Evolutionary conservation across 2,797 vertebrate genomes (phyloP).

Genomic region (Cirrhinus mrigala): DNA sequence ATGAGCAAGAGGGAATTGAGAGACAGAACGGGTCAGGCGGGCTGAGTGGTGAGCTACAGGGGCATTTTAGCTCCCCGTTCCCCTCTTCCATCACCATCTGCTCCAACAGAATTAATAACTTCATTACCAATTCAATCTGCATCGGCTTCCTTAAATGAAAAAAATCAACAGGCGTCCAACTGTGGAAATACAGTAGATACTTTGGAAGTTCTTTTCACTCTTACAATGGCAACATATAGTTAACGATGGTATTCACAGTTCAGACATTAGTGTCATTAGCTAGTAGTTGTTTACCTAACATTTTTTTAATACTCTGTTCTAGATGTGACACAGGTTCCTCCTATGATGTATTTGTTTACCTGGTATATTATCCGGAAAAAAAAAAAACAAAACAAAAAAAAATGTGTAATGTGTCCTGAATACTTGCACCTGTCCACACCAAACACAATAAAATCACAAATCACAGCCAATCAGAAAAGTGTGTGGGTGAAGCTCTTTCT

Average conservation of each 20-base stretch:
- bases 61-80: constrained; percentile 55
- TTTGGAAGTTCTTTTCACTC: background rate
- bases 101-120: constrained; percentile 65
- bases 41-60: constrained; percentile 61
- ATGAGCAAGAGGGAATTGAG: constrained; percentile 65
- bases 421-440: background rate
- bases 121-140: constrained; percentile 62
- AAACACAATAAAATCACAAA: background rate
- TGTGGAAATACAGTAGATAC: constrained; percentile 40
- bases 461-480: background rate
- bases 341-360: background rate
- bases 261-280: too few species aligned
- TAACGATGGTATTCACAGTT: background rate
- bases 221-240: background rate
- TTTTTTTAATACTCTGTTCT: background rate
- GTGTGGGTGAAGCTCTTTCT: background rate
- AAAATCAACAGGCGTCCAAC: constrained; percentile 43
- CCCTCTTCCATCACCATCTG: constrained; percentile 66
- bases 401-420: background rate
- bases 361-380: background rate
- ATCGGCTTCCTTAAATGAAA: constrained; percentile 47
- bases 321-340: background rate
- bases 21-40: constrained; percentile 66
- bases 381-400: background rate
- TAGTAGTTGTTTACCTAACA: background rate